These are phyloP conservation scores for Oreochromis aureus DNA, from an alignment of 2,113 vertebrate species.

Conservation along the genomic window DNA sequence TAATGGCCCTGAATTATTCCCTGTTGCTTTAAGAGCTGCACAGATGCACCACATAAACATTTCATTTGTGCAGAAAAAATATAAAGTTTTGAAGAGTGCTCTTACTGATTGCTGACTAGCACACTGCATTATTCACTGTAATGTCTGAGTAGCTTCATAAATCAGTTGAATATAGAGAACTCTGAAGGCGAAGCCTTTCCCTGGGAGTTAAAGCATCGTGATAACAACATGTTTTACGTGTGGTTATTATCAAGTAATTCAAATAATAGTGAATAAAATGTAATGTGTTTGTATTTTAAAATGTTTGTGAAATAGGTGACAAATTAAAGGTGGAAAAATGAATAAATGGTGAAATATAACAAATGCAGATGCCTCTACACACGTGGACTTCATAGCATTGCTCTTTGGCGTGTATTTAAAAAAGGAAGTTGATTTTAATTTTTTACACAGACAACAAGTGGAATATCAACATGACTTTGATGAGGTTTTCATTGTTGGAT, in stretches of 20 bases:
- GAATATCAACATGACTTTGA: not conserved
- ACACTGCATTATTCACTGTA: not conserved
- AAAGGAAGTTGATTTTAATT: not conserved
- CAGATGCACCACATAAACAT: conserved; percentile 14
- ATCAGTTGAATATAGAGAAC: not conserved
- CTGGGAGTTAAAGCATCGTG: not conserved
- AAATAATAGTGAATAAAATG: not conserved
- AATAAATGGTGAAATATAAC: not conserved
- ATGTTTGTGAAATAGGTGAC: not conserved
- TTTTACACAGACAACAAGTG: not conserved
- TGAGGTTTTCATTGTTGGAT: not conserved
- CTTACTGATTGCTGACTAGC: not conserved
- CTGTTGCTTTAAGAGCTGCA: not conserved
- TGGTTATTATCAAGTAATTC: not conserved
- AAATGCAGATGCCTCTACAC: not conserved
- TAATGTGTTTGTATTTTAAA: not conserved
- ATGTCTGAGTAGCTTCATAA: not conserved
- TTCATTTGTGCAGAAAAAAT: conserved; percentile 17
- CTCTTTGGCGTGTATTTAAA: not conserved
- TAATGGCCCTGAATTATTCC: conserved; percentile 26
- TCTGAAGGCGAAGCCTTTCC: not conserved
- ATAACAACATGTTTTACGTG: not conserved
- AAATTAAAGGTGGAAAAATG: not conserved
- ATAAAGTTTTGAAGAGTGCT: not conserved
- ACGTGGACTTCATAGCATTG: not conserved